Conservation (phyloP, 2,113 vertebrate species). For the Leucopternis melanops region DNA sequence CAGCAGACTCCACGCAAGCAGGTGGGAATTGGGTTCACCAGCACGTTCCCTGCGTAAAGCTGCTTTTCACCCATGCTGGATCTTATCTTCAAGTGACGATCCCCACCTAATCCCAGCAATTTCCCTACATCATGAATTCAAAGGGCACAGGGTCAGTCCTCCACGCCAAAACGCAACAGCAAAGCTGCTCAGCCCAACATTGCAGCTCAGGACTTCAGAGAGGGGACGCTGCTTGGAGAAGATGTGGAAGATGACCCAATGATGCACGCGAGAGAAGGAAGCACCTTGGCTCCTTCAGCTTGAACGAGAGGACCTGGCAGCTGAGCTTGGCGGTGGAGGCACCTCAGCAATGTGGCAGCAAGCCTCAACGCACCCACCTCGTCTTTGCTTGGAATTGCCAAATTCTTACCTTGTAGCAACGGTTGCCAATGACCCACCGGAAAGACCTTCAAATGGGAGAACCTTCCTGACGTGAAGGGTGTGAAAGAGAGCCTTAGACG, state of each 20-base stretch:
- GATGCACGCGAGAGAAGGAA: not conserved
- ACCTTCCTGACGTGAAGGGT: not conserved
- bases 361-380: fast-evolving
- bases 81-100: not conserved
- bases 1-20: not conserved
- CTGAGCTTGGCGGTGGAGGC: not conserved
- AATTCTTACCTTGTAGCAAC: not conserved
- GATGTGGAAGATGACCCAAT: not conserved
- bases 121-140: fast-evolving
- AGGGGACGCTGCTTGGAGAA: fast-evolving
- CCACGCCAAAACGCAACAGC: fast-evolving
- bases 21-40: not conserved
- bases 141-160: not conserved
- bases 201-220: not conserved
- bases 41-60: fast-evolving
- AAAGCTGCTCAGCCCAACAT: not conserved
- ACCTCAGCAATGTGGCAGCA: not conserved
- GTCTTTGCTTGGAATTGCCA: not conserved
- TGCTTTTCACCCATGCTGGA: not conserved
- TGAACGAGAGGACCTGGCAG: not conserved
- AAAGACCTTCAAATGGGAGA: not conserved
- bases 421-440: not conserved
- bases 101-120: not conserved
- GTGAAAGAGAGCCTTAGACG: not conserved
- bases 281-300: not conserved